Percentiles rank a stretch among this genome's conserved stretches.
Evolutionary conservation across 2,113 vertebrate species (phyloP).

Genomic region (Silurus asotus): DNA sequence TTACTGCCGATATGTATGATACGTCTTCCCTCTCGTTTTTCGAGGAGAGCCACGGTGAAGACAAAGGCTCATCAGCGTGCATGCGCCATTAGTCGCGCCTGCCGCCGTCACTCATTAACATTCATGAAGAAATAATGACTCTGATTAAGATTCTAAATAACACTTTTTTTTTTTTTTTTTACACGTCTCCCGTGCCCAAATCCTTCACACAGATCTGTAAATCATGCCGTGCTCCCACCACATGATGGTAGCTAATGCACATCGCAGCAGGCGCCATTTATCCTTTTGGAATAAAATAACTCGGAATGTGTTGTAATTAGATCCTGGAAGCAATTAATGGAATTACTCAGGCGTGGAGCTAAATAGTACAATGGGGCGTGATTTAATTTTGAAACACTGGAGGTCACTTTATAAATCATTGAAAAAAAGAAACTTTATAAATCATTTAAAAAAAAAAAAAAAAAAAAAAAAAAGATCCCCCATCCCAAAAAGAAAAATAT

Average conservation of each 20-base stretch:
- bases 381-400: conserved; percentile 23
- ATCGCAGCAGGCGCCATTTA: conserved; percentile 22
- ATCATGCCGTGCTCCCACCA: not conserved
- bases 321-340: conserved; percentile 44
- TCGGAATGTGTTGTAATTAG: conserved; percentile 45
- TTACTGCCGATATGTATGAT: conserved; percentile 5
- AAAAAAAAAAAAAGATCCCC: not conserved
- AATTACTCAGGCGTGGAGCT: conserved; percentile 22
- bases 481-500: too few relatives aligned
- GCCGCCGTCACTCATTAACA: conserved; percentile 12
- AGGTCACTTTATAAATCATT: not conserved
- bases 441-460: not conserved
- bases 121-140: conserved; percentile 34
- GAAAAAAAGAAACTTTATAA: not conserved
- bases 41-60: not conserved
- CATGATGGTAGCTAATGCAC: conserved; percentile 10
- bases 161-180: not conserved
- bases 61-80: conserved; percentile 23
- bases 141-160: conserved; percentile 33
- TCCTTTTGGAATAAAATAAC: conserved; percentile 31
- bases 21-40: conserved; percentile 7
- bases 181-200: not conserved
- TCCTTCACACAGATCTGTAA: conserved; percentile 5
- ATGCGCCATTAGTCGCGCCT: not conserved
- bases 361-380: conserved; percentile 33